Base-by-base conservation (phyloP, 2,888 invertebrate genomes). In the Charanyca ferruginea region DNA sequence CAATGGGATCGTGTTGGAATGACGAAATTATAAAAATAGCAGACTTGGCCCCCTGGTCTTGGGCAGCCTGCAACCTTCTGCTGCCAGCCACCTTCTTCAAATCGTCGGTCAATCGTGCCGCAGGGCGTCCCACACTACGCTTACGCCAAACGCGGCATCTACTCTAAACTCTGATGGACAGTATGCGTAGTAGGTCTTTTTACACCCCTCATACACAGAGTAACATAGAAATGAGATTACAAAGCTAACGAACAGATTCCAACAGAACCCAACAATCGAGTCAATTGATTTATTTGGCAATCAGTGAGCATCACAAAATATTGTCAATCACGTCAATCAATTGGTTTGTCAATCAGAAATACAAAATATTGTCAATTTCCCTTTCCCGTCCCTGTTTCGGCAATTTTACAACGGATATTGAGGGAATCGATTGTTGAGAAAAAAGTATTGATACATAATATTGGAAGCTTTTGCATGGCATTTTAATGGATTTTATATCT, bases 331-430 rank as follows among this genome's bases (percentile, higher is more conserved):
- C 59, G 77, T 87, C 85, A 87, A 83, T 87, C 84, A 89, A 85
- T 84, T 80, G 79, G 66, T 60, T 65, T 84, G 80, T 84, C 83
- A 85, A 85, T 83, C 81, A 79, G 73, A 73, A 73, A 72, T 71
- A 72, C 77, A 80, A 84, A 89, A 90, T 89, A 87, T 89, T 87
- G 87, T 78, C 89, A 87, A 90, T 90, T 87, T 87, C 87, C 87
- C 49, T 45, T 73, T 76, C 71, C 66, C 73, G 65, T 76, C 79
- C 83, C 83, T 81, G 77, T 83, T 83, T 73, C 52, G 73, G 78
- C 83, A 87, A 88, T 89, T 88, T 83, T 77, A 75, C 73, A 79
- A 65, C 85, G 90, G 90, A 90, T 85, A 87, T 87, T 65, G 73
- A 68, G 83, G 81, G 81, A 84, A 87, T 87, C 82, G 86, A 84